Evolutionary conservation across 2,113 vertebrate species (phyloP).

Genomic region (Xenopus borealis): DNA sequence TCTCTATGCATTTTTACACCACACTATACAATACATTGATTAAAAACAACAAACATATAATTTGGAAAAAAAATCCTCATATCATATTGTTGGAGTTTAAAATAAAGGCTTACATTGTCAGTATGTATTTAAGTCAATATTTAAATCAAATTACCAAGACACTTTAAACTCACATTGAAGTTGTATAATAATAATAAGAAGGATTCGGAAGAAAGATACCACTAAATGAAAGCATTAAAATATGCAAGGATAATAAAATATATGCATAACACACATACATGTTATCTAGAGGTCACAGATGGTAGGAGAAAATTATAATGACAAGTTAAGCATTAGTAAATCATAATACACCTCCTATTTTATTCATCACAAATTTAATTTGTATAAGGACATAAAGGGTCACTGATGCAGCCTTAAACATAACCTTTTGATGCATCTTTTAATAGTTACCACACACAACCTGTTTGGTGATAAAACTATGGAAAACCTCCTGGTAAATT

Average conservation of each 20-base stretch:
- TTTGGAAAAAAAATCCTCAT: no score
- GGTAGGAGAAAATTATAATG: conserved; percentile 43
- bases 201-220: no score
- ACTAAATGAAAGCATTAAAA: conserved; percentile 5
- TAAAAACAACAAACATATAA: no score
- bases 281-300: conserved; percentile 43
- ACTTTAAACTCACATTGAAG: no score
- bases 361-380: conserved; percentile 42
- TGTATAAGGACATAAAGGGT: conserved; percentile 16
- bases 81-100: no score
- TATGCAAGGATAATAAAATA: conserved; percentile 39
- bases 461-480: neutral
- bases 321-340: conserved; percentile 43
- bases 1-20: no score
- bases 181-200: no score
- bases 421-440: conserved; percentile 34
- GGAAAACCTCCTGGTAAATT: neutral
- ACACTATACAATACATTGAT: no score
- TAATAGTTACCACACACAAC: neutral
- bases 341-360: conserved; percentile 35
- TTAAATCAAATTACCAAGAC: no score
- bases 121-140: no score
- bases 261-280: conserved; percentile 30
- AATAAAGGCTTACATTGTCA: no score
- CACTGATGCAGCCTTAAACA: conserved; percentile 16